A percentile compares a stretch with the other conserved stretches of the same genome.
These are phyloP conservation scores for Perithous albicinctus DNA, from an alignment of 2,888 invertebrate genomes.

Conservation along the genomic window DNA sequence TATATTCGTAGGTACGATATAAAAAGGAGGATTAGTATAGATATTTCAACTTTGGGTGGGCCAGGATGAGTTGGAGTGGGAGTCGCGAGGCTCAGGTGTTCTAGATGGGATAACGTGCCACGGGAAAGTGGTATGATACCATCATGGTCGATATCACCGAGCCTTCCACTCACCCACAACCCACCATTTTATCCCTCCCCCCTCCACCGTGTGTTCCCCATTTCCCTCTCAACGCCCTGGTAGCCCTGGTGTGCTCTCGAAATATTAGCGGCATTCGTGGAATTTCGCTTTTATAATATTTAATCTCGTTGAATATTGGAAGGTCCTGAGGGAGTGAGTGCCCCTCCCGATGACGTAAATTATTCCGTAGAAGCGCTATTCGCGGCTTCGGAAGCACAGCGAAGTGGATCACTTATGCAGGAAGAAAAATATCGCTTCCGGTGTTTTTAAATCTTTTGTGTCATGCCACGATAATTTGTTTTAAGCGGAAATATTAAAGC, in stretches of 20 bases:
- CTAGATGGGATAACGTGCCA: constrained; percentile 71
- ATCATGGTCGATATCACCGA: constrained; percentile 80
- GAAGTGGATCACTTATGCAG: constrained; percentile 38
- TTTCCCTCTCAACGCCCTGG: constrained; percentile 30
- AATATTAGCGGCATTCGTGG: constrained; percentile 74
- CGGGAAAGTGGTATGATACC: constrained; percentile 74
- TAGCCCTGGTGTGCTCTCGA: constrained; percentile 48
- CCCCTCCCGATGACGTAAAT: constrained; percentile 57
- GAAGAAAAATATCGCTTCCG: constrained; percentile 33
- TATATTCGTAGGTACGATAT: constrained; percentile 20
- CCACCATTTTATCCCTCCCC: constrained; percentile 42
- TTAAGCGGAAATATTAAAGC: neutral
- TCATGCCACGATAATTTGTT: neutral
- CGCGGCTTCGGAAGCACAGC: constrained; percentile 18
- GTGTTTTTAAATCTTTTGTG: neutral
- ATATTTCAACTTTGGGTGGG: constrained; percentile 41
- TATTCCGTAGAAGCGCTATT: constrained; percentile 56
- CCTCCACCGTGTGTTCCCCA: neutral
- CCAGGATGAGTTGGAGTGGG: neutral
- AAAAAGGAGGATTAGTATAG: constrained; percentile 57
- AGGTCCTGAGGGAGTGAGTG: constrained; percentile 24
- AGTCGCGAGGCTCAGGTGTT: constrained; percentile 76
- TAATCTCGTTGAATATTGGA: constrained; percentile 79
- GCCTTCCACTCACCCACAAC: constrained; percentile 69
- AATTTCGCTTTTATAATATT: constrained; percentile 80